Evolutionary conservation across 2,797 vertebrate genomes (phyloP).

Genomic region (Odontamblyopus rebecca): DNA sequence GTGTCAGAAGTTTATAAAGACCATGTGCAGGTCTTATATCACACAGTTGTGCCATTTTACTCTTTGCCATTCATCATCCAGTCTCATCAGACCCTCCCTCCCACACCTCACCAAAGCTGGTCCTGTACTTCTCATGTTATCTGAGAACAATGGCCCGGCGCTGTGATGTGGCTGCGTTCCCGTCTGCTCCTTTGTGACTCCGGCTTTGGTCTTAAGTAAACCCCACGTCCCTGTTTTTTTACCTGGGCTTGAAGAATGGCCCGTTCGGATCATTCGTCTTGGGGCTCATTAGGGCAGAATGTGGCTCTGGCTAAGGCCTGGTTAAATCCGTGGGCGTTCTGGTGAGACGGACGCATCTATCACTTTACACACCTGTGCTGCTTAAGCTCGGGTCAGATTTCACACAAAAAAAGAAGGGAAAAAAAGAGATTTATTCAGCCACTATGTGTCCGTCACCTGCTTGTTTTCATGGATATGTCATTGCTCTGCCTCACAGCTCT

Average conservation of each 20-base stretch:
- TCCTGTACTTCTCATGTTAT: conserved; percentile 5
- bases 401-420: conserved; percentile 6
- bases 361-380: conserved; percentile 58
- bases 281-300: conserved; percentile 33
- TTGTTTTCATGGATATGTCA: too few relatives aligned
- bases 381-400: conserved; percentile 49
- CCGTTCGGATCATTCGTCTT: conserved; percentile 44
- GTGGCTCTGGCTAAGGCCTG: conserved; percentile 24
- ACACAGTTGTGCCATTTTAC: not conserved
- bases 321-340: conserved; percentile 37
- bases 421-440: not conserved
- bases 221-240: conserved; percentile 11
- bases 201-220: conserved; percentile 20
- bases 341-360: conserved; percentile 50
- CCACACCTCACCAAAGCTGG: conserved; percentile 1
- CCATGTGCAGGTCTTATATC: not conserved
- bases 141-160: conserved; percentile 8
- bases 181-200: conserved; percentile 27
- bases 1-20: not conserved
- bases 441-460: too few relatives aligned
- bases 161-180: conserved; percentile 36
- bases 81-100: not conserved
- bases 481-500: too few relatives aligned
- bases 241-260: conserved; percentile 41
- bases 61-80: not conserved